Conservation (phyloP, 2,797 vertebrate genomes). For the Borostomias antarcticus region DNA sequence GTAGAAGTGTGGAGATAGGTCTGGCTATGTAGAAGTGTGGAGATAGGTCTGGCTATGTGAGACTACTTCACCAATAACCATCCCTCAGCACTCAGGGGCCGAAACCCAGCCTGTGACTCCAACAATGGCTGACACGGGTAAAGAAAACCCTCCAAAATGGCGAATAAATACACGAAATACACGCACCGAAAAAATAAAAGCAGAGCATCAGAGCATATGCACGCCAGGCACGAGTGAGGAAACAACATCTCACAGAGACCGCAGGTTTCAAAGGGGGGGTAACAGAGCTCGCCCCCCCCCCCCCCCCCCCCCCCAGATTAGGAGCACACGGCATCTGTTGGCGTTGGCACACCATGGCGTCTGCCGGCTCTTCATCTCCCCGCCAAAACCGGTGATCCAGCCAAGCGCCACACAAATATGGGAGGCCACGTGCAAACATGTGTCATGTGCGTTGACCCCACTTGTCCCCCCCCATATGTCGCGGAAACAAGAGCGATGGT, state of each 20-base stretch:
- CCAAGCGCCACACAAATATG: constrained; percentile 35
- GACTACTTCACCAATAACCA: background rate
- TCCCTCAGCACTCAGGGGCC: constrained; percentile 40
- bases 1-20: too few relatives aligned
- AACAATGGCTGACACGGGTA: constrained; percentile 52
- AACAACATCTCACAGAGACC: constrained; percentile 62
- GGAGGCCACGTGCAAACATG: constrained; percentile 57
- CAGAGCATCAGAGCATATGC: too few relatives aligned
- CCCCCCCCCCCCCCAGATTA: constrained; percentile 73
- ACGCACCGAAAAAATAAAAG: constrained; percentile 39
- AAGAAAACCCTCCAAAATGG: constrained; percentile 54
- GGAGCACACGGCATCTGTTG: constrained; percentile 78
- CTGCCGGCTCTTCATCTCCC: constrained; percentile 61
- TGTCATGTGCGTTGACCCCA: constrained; percentile 67
- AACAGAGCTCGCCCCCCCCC: constrained; percentile 57
- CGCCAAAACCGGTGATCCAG: constrained; percentile 68
- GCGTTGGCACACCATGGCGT: constrained; percentile 63
- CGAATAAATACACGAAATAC: constrained; percentile 31
- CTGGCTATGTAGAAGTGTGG: too few relatives aligned
- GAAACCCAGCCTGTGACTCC: constrained; percentile 53
- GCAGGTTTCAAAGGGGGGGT: constrained; percentile 10
- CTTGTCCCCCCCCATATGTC: constrained; percentile 69
- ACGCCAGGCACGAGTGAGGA: constrained; percentile 60
- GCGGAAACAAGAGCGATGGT: constrained; percentile 52
- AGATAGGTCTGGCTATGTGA: too few relatives aligned